phyloP scores from a whole-genome alignment of 2,888 invertebrate species.

The Parthenolecanium corni region DNA sequence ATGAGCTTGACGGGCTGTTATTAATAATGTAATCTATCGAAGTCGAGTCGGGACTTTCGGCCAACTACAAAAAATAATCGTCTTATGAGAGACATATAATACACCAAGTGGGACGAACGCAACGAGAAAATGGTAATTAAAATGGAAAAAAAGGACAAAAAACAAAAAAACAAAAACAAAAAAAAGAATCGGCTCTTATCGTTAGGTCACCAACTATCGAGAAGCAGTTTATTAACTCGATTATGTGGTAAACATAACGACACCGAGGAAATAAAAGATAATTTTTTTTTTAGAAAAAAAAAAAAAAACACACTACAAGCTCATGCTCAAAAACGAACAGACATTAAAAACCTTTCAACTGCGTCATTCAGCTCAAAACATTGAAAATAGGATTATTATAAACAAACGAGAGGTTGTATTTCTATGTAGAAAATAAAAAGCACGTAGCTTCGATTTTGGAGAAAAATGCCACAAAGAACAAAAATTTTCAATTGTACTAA shows the following conservation, averaged over 20 bases:
- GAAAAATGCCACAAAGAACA: too few species aligned
- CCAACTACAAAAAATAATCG: constrained; percentile 40
- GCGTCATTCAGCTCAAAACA: too few species aligned
- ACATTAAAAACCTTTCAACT: too few species aligned
- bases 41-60: constrained; percentile 40
- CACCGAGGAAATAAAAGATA: too few species aligned
- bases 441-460: too few species aligned
- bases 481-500: too few species aligned
- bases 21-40: constrained; percentile 37
- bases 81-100: neutral
- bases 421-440: too few species aligned
- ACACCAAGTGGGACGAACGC: neutral
- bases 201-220: neutral
- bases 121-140: constrained; percentile 21
- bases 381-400: too few species aligned
- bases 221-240: neutral
- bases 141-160: constrained; percentile 19
- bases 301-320: too few species aligned
- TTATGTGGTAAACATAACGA: neutral
- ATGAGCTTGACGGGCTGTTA: constrained; percentile 18
- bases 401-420: too few species aligned
- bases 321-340: too few species aligned
- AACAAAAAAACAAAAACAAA: neutral
- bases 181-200: neutral
- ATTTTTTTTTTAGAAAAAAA: too few species aligned